Evolutionary conservation across 2,113 vertebrate genomes (phyloP), one percentile per base, ranked within the genome.

Genomic region (Naja naja): DNA sequence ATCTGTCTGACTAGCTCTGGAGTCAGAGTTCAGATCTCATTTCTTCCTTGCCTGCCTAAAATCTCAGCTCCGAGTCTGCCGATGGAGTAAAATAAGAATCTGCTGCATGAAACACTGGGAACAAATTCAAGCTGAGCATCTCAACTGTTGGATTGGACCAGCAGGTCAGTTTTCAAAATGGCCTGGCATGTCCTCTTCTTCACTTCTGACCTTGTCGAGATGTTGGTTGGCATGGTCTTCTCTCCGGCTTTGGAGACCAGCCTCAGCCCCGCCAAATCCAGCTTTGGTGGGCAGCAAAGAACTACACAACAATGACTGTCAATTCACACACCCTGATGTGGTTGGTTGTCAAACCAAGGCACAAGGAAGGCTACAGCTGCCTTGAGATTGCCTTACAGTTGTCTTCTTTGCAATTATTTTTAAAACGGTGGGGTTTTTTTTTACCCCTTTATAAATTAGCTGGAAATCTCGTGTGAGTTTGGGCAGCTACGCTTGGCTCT

Each of bases 331-430:
- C 12, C 92, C 49, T 1, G 27, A 34, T 27, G 25, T 6, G 1
- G 23, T 30, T 58, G 23, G 64, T 52, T 88, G 85, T 85, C 49
- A 10, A 39, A 89, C 45, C 18, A 55, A 54, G 56, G 88, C 89
- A 30, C 8, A n/a, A 87, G 89, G 55, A 56, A 74, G 55, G 1
- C 14, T 27, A 53, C 45, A 45, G 52, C 85, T 64, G 25, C 25
- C 30, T n/a, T 5, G 4, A 64, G 91, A 92, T 47, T 3, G 25
- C 25, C 58, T 60, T 27, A 11, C 39, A 87, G 23, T 30, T 39
- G 81, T 88, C 81, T 87, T 89, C n/a, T 93, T 39, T n/a, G 74
- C 47, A 92, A 88, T 81, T 90, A 20, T 94, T 90, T 39, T 69
- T 34, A 89, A 52, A 93, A 85, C 9, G 43, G 22, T 85, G 20